These are phyloP conservation scores for Smittia aterrima DNA, from an alignment of 2,888 invertebrate species.

Conservation along the genomic window DNA sequence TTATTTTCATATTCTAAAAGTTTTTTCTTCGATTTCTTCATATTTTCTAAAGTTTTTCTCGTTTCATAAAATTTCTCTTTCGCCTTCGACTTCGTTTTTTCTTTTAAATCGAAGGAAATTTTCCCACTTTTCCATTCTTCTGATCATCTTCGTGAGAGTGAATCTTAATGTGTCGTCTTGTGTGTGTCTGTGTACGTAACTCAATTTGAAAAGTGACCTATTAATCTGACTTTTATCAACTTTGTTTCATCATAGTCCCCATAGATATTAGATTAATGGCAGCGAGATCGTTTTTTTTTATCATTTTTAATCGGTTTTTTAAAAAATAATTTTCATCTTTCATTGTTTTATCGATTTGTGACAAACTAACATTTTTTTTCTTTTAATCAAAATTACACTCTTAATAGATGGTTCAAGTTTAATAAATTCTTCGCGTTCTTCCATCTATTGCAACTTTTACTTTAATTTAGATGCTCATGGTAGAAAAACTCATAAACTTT, in stretches of 20 bases:
- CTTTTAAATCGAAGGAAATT: not conserved
- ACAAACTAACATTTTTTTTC: conserved; percentile 2
- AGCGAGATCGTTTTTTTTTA: not conserved
- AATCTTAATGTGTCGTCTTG: conserved; percentile 1
- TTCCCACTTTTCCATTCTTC: not conserved
- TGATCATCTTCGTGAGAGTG: not conserved
- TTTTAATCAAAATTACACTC: conserved; percentile 6
- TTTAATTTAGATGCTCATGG: not conserved
- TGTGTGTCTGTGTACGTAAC: not conserved
- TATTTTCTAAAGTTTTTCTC: not conserved
- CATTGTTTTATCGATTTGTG: conserved; percentile 24
- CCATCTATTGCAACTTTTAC: conserved; percentile 8
- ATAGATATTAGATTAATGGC: conserved; percentile 1
- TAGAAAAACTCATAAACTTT: not conserved
- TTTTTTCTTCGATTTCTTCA: not conserved
- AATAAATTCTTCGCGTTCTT: conserved; percentile 7
- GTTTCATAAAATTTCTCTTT: not conserved
- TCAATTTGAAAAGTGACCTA: conserved; percentile 1
- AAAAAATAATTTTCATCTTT: conserved; percentile 15
- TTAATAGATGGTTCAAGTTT: conserved; percentile 15
- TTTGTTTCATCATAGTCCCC: not conserved
- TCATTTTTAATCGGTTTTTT: not conserved
- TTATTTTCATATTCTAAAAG: conserved; percentile 11
- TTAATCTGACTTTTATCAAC: conserved; percentile 11
- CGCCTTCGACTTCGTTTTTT: not conserved